Conservation (phyloP, 2,888 invertebrate genomes). For the Diachrysia chrysitis region DNA sequence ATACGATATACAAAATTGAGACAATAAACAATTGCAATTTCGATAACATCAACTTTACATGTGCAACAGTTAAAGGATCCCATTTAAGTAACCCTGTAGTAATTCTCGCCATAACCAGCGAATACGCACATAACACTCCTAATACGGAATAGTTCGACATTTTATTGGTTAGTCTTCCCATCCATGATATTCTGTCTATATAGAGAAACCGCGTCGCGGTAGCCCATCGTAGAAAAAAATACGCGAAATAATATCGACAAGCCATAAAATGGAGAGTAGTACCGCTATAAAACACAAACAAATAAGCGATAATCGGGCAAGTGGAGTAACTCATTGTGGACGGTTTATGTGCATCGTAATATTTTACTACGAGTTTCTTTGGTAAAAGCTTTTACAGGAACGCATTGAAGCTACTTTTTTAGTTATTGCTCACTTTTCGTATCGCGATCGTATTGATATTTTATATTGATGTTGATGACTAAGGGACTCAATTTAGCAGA, state of each 20-base stretch:
- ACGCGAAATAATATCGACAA: slow-evolving; percentile 88
- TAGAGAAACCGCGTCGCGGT: slow-evolving; percentile 62
- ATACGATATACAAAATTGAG: slow-evolving; percentile 14
- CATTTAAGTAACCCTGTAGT: slow-evolving; percentile 21
- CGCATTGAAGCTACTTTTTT: slow-evolving; percentile 51
- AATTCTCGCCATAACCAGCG: slow-evolving; percentile 19
- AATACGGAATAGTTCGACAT: slow-evolving; percentile 33
- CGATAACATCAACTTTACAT: slow-evolving; percentile 26
- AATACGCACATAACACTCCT: slow-evolving; percentile 10
- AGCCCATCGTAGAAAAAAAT: slow-evolving; percentile 79
- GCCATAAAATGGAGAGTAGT: slow-evolving; percentile 80
- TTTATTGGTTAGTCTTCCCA: slow-evolving; percentile 41
- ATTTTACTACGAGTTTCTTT: slow-evolving; percentile 84
- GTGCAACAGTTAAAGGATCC: slow-evolving; percentile 16
- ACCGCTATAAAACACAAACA: slow-evolving; percentile 87
- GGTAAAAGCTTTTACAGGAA: slow-evolving; percentile 76
- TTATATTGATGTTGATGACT: slow-evolving; percentile 56
- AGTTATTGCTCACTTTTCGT: slow-evolving; percentile 58
- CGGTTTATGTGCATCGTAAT: slow-evolving; percentile 85
- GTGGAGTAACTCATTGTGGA: slow-evolving; percentile 83
- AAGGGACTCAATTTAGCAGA: slow-evolving; percentile 53
- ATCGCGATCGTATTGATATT: slow-evolving; percentile 50
- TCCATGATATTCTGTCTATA: slow-evolving; percentile 65
- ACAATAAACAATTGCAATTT: slow-evolving; percentile 28
- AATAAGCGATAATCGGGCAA: slow-evolving; percentile 86